phyloP scores from a whole-genome alignment of 1,140 invertebrate genomes.

The Arctopsyche grandis region DNA sequence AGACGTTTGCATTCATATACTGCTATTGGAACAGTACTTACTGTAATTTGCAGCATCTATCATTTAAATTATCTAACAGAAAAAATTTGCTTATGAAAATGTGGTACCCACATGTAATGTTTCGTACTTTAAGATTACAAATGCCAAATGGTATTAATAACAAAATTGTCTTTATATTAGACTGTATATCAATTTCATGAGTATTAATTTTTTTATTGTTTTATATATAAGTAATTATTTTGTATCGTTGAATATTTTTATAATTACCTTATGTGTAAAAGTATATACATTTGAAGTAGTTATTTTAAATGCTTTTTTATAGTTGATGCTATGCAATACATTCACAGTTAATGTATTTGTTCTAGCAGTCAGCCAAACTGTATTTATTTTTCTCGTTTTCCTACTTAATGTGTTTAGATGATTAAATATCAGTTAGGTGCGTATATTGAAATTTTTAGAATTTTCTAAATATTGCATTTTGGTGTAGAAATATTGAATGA shows the following conservation, averaged over 20 bases:
- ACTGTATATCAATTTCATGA: background rate
- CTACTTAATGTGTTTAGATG: background rate
- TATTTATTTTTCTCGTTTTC: background rate
- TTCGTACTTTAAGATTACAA: too few species aligned
- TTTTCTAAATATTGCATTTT: background rate
- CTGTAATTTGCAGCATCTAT: constrained; percentile 73
- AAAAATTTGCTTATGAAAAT: constrained; percentile 48
- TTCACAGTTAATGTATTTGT: constrained; percentile 6
- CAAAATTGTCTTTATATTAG: too few species aligned
- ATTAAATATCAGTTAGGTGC: background rate
- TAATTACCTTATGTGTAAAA: too few species aligned
- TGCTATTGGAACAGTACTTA: constrained; percentile 77
- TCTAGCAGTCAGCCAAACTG: background rate
- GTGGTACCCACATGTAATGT: background rate
- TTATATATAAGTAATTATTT: too few species aligned
- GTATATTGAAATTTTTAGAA: background rate
- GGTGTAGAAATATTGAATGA: too few species aligned
- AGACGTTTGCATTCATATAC: constrained; percentile 74
- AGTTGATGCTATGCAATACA: constrained; percentile 3
- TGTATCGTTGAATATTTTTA: too few species aligned
- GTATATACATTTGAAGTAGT: too few species aligned
- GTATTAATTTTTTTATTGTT: background rate
- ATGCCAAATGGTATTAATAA: too few species aligned
- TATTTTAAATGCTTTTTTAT: too few species aligned
- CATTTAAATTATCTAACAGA: constrained; percentile 48